Evolutionary conservation across 2,888 invertebrate genomes (phyloP).

Genomic region (Thecophora atra): DNA sequence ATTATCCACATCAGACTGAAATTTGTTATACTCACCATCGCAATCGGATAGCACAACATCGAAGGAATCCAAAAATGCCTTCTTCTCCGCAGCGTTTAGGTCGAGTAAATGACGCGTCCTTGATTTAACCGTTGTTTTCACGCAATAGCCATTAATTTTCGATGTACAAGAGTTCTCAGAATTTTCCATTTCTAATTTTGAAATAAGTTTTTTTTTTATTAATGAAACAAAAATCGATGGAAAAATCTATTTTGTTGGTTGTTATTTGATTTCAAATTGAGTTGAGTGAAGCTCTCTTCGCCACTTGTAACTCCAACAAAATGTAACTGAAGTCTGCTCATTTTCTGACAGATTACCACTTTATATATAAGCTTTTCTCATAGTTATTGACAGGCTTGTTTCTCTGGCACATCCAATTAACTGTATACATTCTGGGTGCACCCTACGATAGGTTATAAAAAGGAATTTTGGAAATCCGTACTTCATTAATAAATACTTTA

Average conservation of each 20-base stretch:
- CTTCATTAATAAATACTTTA: too few relatives aligned
- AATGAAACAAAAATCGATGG: not conserved
- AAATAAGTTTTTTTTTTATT: conserved; percentile 1
- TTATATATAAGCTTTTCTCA: conserved; percentile 16
- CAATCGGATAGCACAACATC: conserved; percentile 70
- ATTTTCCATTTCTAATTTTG: not conserved
- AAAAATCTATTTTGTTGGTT: not conserved
- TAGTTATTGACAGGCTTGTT: not conserved
- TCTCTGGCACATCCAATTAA: not conserved
- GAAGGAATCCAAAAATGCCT: conserved; percentile 64
- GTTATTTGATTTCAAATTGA: not conserved
- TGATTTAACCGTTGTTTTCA: conserved; percentile 10
- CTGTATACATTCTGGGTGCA: not conserved
- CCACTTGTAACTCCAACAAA: not conserved
- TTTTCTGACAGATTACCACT: conserved; percentile 6
- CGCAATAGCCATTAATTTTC: not conserved
- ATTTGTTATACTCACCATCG: conserved; percentile 67
- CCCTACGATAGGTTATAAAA: not conserved
- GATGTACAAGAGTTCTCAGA: not conserved
- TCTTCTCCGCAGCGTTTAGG: conserved; percentile 48
- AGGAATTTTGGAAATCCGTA: not conserved
- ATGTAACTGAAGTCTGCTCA: conserved; percentile 15
- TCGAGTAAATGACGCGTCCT: conserved; percentile 41
- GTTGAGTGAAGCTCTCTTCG: not conserved
- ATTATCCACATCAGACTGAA: too few relatives aligned